Base-by-base conservation (phyloP, 2,888 invertebrate genomes). In the Tuta absoluta region DNA sequence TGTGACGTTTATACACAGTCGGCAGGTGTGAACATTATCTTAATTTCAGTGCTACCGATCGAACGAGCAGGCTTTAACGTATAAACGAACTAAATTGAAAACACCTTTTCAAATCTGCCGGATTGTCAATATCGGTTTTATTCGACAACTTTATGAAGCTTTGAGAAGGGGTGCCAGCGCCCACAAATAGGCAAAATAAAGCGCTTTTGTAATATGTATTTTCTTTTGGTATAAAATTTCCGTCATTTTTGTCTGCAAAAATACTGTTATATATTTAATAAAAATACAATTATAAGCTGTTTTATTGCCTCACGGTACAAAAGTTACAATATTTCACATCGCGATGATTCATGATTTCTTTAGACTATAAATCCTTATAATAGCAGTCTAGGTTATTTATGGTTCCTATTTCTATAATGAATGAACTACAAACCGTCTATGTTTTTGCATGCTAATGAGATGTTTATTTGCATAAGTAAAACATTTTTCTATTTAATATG, bases 11-110 rank as follows among this genome's bases (percentile, higher is more conserved):
- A 82, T 82, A 82, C 81, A 77, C 77, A 80, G 72, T 73, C 80
- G 76, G 78, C 89, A 91, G 90, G 91, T 91, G 91, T 86, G 86
- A 91, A 88, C 84, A 88, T 91, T 89, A 91, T 90, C 91, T 91
- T 89, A 88, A 90, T 89, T 86, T 86, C 85, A 84, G 75, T 75
- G 87, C 89, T 85, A 86, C 87, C 82, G 85, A 84, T 82, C 81
- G 79, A 80, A 68, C 66, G 81, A 77, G 76, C 77, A 75, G 33
- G 56, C 56, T 56, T 56, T 56, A 33, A 69, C 77, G 79, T 80
- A 84, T 84, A 80, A 83, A 49, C 73, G 71, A 72, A 71, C 75
- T 71, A 77, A 80, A 78, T 79, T 81, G 75, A 78, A 75, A 71
- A 69, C 68, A 67, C 70, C 71, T 69, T 74, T 67, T 70, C 63